phyloP scores from a whole-genome alignment of 2,888 invertebrate species.

The Caenorhabditis japonica region DNA sequence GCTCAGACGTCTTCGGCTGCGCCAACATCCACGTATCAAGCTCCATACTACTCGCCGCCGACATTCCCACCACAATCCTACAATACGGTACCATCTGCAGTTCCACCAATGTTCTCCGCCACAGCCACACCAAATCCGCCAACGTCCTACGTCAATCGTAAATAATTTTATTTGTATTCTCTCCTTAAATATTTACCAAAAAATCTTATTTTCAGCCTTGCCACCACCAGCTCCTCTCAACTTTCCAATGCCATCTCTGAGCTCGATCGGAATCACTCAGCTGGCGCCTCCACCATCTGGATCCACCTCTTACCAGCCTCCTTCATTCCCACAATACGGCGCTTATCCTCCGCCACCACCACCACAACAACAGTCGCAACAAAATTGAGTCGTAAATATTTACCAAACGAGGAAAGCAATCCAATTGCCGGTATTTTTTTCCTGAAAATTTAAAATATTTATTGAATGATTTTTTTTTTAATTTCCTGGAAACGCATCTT shows the following conservation, averaged over 20 bases:
- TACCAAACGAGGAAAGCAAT: constrained; percentile 9
- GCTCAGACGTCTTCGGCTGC: constrained; percentile 5
- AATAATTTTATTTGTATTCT: too few relatives aligned
- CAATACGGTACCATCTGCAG: constrained; percentile 49
- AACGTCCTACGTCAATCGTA: constrained; percentile 44
- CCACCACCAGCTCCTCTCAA: constrained; percentile 65
- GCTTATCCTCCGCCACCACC: constrained; percentile 28
- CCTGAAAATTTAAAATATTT: constrained; percentile 17
- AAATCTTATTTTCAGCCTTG: constrained; percentile 20
- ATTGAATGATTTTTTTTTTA: constrained; percentile 20
- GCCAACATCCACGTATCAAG: constrained; percentile 35
- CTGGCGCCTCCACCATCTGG: constrained; percentile 61
- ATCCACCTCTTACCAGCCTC: constrained; percentile 20
- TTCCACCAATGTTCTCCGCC: constrained; percentile 52
- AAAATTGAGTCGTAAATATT: constrained; percentile 26
- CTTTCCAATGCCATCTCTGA: constrained; percentile 76
- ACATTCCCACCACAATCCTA: constrained; percentile 26
- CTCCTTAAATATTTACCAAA: neutral
- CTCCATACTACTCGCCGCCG: constrained; percentile 38
- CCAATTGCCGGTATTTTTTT: constrained; percentile 29
- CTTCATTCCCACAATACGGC: constrained; percentile 28
- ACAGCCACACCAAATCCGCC: constrained; percentile 29
- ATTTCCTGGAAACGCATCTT: constrained; percentile 7
- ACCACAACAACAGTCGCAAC: constrained; percentile 23
- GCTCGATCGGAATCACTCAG: constrained; percentile 74